Evolutionary conservation across 2,888 invertebrate genomes (phyloP).

Genomic region (Scaptomyza tumidula): DNA sequence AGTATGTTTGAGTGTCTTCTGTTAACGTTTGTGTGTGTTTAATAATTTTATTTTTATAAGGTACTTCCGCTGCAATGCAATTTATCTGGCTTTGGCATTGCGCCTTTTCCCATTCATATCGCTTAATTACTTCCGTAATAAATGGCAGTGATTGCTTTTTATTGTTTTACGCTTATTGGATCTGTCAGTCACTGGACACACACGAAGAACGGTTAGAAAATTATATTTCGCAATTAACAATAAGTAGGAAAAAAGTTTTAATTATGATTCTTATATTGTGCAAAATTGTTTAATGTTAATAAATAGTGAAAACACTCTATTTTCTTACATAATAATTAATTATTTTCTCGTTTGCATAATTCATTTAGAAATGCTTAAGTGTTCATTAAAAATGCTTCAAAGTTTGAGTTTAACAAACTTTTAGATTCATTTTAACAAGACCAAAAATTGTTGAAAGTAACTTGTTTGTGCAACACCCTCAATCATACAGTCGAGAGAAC

Average conservation of each 20-base stretch:
- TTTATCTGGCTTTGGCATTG: constrained; percentile 35
- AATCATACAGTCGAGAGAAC: constrained; percentile 15
- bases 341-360: not conserved
- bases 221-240: not conserved
- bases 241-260: not conserved
- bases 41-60: constrained; percentile 59
- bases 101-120: constrained; percentile 22
- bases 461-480: constrained; percentile 2
- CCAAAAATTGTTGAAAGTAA: constrained; percentile 6
- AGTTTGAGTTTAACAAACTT: constrained; percentile 19
- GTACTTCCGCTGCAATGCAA: constrained; percentile 56
- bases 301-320: not conserved
- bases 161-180: constrained; percentile 35
- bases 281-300: not conserved
- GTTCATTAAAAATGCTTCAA: not conserved
- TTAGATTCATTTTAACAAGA: constrained; percentile 5
- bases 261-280: not conserved
- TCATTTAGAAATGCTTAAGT: not conserved
- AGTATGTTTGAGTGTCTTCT: constrained; percentile 7
- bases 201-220: not conserved
- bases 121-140: constrained; percentile 48
- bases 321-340: not conserved
- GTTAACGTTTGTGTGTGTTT: constrained; percentile 9
- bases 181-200: constrained; percentile 16
- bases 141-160: constrained; percentile 35